A percentile compares a stretch with the other conserved stretches of the same genome.
phyloP scores from a whole-genome alignment of 2,888 invertebrate genomes.

The Escarpia spicata region DNA sequence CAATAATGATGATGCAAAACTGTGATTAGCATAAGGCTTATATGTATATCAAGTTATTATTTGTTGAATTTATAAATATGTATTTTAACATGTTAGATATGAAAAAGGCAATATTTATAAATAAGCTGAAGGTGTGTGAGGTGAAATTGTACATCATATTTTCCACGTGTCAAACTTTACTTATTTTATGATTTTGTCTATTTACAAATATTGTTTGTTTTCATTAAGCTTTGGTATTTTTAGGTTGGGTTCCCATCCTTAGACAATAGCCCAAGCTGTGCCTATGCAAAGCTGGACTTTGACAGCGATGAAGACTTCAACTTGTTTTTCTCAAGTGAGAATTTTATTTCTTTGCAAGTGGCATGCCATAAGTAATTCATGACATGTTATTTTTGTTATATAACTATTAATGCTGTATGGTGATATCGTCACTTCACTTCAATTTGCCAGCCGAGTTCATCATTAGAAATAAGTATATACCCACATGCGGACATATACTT shows the following conservation, averaged over 20 bases:
- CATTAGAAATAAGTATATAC: not conserved
- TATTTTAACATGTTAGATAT: not conserved
- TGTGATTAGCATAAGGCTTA: not conserved
- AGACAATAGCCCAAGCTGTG: slow-evolving; percentile 63
- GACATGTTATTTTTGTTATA: not conserved
- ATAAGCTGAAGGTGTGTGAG: not conserved
- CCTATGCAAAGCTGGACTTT: slow-evolving; percentile 84
- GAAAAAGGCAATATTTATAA: not conserved
- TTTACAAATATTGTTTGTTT: not conserved
- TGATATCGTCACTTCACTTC: not conserved
- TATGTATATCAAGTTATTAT: not conserved
- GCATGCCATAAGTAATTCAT: slow-evolving; percentile 6
- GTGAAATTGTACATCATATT: not conserved
- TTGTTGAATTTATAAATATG: not conserved
- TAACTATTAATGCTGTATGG: not conserved
- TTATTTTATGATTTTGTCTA: slow-evolving; percentile 26
- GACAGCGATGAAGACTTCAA: slow-evolving; percentile 92
- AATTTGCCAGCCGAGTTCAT: not conserved
- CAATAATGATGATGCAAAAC: not conserved
- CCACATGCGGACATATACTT: not conserved
- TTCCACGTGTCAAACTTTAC: not conserved
- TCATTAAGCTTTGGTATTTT: slow-evolving; percentile 28
- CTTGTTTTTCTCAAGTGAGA: slow-evolving; percentile 79
- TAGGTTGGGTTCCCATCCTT: slow-evolving; percentile 66
- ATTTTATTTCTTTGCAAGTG: not conserved